Evolutionary conservation across 2,113 vertebrate genomes (phyloP), one percentile per base, ranked within the genome.

Genomic region (Rhizomys pruinosus): DNA sequence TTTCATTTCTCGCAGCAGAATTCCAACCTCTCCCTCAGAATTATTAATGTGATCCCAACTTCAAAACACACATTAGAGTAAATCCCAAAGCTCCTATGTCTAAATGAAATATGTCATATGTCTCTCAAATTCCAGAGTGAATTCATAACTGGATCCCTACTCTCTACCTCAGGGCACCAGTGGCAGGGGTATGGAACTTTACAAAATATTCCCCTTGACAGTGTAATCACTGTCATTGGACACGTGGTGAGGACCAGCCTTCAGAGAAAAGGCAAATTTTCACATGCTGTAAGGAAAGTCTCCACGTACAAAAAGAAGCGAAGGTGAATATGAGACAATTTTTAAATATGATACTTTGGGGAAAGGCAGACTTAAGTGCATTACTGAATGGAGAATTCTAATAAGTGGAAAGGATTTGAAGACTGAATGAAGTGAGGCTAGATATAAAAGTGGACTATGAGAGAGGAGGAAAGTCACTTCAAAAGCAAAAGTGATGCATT

Each of bases 1-100:
- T 89, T 91, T 87, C 92, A 73, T 20, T 47, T 96, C 92, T 92
- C 69, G 73, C 71, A 91, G 52, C 9, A 94, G 81, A 96, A 92
- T n/a, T 93, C 63, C 55, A 94, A 34, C 47, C 85, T 84, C 84
- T 87, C 71, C 61, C 59, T 92, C 44, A 47, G 85, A 85, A 71
- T 44, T 59, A 86, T 76, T 42, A 84, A 72, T 57, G 17, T 91
- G 64, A 69, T 63, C n/a, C 3, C 32, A 84, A 85, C n/a, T 73
- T n/a, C 66, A 52, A 81, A 27, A 42, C 34, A 66, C 66, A 34
- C 59, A 59, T 68, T 61, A 79, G 25, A 64, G 32, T 23, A 69
- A 79, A 92, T 61, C 37, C 44, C 87, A 47, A 61, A 15, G 73
- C n/a, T 52, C 15, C 34, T 64, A n/a, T 61, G 77, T 71, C 22